phyloP scores from a whole-genome alignment of 2,113 vertebrate species.

The Todiramphus chloris region DNA sequence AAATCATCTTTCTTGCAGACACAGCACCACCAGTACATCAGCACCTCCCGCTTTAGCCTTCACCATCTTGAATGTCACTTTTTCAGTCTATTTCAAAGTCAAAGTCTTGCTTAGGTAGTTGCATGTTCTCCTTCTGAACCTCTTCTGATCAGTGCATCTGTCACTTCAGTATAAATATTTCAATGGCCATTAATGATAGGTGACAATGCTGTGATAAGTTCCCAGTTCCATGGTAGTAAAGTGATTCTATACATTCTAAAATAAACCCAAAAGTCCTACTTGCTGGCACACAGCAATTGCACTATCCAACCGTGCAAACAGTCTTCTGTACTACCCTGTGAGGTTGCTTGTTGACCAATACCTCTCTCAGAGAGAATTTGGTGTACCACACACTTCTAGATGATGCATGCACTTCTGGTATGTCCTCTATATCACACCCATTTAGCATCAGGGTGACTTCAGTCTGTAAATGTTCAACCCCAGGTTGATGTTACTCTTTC shows the following conservation, averaged over 20 bases:
- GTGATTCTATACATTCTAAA: background rate
- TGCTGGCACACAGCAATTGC: background rate
- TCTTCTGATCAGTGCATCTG: fast-evolving
- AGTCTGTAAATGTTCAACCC: background rate
- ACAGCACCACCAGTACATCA: background rate
- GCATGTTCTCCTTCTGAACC: background rate
- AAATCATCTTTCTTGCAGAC: background rate
- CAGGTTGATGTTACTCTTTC: background rate
- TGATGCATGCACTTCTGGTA: background rate
- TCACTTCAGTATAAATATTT: background rate
- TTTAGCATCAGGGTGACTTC: background rate
- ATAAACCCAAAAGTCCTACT: background rate
- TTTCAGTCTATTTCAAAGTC: background rate
- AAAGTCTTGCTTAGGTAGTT: background rate
- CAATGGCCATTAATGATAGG: background rate
- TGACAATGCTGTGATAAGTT: background rate
- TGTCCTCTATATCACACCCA: background rate
- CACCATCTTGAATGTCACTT: background rate
- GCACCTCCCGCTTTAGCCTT: background rate
- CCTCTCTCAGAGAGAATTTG: background rate
- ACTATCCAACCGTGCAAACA: background rate
- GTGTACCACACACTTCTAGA: background rate
- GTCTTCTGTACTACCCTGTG: background rate
- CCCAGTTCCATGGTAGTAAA: background rate
- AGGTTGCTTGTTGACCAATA: background rate